Conservation (phyloP, 53 echinoderm and acorn worm species). For the Antedon mediterranea region DNA sequence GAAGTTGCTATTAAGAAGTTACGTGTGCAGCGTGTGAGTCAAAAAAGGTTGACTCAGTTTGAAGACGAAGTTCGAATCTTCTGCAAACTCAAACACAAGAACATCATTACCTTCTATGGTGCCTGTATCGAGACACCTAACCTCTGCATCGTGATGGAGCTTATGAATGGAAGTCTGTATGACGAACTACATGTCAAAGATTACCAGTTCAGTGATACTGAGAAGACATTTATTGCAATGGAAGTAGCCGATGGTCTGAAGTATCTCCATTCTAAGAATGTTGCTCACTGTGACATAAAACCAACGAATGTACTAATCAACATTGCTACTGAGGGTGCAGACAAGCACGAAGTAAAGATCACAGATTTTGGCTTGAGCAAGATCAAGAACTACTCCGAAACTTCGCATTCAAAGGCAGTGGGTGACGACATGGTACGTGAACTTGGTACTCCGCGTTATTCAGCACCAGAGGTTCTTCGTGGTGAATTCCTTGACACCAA, state of each 20-base stretch:
- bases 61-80: conserved; percentile 24
- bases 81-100: conserved; percentile 20
- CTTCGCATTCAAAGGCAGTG: conserved; percentile 8
- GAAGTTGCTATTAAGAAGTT: conserved; percentile 41
- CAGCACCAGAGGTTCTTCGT: conserved; percentile 33
- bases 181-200: conserved; percentile 29
- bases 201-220: conserved; percentile 1
- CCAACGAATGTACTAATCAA: conserved; percentile 27
- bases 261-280: conserved; percentile 18
- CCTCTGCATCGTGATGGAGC: conserved; percentile 42
- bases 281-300: conserved; percentile 48
- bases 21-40: conserved; percentile 23
- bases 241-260: conserved; percentile 24
- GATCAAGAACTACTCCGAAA: conserved; percentile 33
- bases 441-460: conserved; percentile 37
- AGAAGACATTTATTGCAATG: conserved; percentile 15
- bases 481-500: conserved; percentile 13
- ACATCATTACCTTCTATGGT: conserved; percentile 40
- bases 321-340: not conserved
- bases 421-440: conserved; percentile 13
- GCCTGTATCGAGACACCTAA: conserved; percentile 32
- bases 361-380: conserved; percentile 43
- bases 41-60: conserved; percentile 22
- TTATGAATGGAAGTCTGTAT: conserved; percentile 38
- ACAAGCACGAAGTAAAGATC: conserved; percentile 21